Percentiles rank a stretch among this genome's conserved stretches.
These are phyloP conservation scores for Nymphicus hollandicus DNA, from an alignment of 2,113 vertebrate species.

Conservation along the genomic window DNA sequence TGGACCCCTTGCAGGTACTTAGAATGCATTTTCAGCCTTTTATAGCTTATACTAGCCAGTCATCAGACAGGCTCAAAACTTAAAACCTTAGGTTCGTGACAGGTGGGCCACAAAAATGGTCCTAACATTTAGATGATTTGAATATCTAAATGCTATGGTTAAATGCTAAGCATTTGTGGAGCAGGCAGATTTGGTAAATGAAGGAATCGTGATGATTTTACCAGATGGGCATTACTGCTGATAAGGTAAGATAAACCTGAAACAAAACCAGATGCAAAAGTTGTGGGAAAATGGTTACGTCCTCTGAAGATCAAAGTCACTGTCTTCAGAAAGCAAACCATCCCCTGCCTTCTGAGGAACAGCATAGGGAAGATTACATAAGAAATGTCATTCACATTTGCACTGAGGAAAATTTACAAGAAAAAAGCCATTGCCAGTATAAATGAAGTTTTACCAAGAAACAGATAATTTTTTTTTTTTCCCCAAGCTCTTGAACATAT, in stretches of 20 bases:
- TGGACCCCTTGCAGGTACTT: background rate
- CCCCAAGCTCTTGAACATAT: background rate
- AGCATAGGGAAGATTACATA: background rate
- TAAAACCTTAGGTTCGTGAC: background rate
- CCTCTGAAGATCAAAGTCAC: background rate
- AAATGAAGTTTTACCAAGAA: background rate
- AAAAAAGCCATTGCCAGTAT: background rate
- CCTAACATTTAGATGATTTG: background rate
- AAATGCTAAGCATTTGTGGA: background rate
- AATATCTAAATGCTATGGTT: background rate
- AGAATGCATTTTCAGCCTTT: background rate
- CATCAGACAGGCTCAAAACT: background rate
- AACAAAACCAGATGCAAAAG: background rate
- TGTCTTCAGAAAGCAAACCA: background rate
- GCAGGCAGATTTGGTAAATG: background rate
- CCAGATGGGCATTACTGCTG: background rate
- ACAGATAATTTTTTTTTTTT: background rate
- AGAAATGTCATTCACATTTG: background rate
- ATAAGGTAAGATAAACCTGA: background rate
- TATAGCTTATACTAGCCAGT: background rate
- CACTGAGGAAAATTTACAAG: background rate
- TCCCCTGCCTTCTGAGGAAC: background rate
- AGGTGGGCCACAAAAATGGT: background rate
- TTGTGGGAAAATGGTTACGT: background rate
- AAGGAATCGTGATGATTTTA: background rate